Base-by-base conservation (phyloP, 2,113 vertebrate species). In the Myanophis thanlyinensis region DNA sequence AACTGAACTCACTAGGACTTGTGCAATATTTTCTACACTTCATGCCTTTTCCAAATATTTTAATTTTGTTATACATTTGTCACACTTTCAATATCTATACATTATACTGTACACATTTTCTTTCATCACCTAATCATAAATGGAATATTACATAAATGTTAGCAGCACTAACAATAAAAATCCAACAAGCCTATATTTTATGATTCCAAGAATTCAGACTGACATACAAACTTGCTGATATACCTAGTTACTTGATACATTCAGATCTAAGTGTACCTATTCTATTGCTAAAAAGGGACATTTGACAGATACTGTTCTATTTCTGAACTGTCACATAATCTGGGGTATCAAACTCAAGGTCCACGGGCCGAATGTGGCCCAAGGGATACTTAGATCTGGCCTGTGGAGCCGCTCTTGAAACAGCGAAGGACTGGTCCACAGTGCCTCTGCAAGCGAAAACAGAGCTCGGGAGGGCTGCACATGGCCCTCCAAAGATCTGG, bases 201-300 rank as follows among this genome's bases (percentile, higher is more conserved):
- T 18, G 18, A 92, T 27, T 90, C 51, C 20, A 47, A 94, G 95
- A 96, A 95, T 95, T 97, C 94, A 93, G 91, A n/a, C 52, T 91
- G 90, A 94, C 85, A 93, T 91, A 86, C 15, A 94, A 89, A 56
- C 51, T 88, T 2, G 6, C 25, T 88, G n/a, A 51, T 89, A 93
- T 93, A 95, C 95, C 90, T 90, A 97, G 53, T 46, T 92, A 95
- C 54, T 40, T 52, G 54, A 87, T 46, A 94, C 6, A 84, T 27
- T 49, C 27, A 90, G 25, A 23, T 25, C 25, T 44, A 13, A 46
- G 48, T 49, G 23, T 59, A 27, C 40, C 25, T 27, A 23, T 35
- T 15, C 46, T 47, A 27, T 25, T 62, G 23, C 5, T n/a, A n/a
- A 40, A 73, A 27, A 5, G 51, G 48, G 22, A 84, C 9, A 52